Percentiles rank a stretch among this genome's conserved stretches.
Evolutionary conservation across 2,888 invertebrate genomes (phyloP).

Genomic region (Serripes groenlandicus): DNA sequence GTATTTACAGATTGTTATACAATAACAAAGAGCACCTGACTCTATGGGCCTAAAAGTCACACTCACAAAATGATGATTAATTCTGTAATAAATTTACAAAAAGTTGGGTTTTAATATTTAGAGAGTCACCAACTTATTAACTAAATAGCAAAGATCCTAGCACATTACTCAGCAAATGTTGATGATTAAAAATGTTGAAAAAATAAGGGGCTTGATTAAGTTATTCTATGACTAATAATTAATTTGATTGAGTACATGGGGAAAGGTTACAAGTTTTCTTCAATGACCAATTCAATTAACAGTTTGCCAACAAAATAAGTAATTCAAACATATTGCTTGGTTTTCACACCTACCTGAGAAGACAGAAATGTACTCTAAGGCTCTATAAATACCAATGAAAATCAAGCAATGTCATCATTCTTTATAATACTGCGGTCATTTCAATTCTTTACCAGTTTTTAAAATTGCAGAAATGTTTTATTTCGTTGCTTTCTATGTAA

Average conservation of each 20-base stretch:
- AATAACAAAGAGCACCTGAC: no score
- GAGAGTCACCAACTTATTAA: no score
- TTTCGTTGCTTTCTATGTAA: slow-evolving; percentile 6
- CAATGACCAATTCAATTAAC: background rate
- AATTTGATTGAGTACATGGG: slow-evolving; percentile 9
- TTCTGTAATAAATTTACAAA: no score
- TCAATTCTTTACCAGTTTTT: background rate
- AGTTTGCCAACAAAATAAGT: background rate
- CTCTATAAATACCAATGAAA: background rate
- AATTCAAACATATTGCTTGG: background rate
- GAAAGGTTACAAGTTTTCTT: background rate
- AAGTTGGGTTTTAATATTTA: no score
- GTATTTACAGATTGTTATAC: no score
- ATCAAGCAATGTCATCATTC: background rate
- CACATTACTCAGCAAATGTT: no score
- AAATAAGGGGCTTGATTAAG: no score
- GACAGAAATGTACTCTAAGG: slow-evolving; percentile 12
- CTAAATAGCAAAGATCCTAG: no score
- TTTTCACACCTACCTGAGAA: slow-evolving; percentile 7
- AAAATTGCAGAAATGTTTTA: background rate
- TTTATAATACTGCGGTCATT: background rate
- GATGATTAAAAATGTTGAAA: no score
- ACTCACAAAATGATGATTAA: no score
- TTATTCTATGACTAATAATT: no score
- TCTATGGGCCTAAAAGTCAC: no score